A percentile compares a stretch with the other conserved stretches of the same genome.
Evolutionary conservation across 2,113 vertebrate genomes (phyloP).

Genomic region (Pygoscelis antarcticus): DNA sequence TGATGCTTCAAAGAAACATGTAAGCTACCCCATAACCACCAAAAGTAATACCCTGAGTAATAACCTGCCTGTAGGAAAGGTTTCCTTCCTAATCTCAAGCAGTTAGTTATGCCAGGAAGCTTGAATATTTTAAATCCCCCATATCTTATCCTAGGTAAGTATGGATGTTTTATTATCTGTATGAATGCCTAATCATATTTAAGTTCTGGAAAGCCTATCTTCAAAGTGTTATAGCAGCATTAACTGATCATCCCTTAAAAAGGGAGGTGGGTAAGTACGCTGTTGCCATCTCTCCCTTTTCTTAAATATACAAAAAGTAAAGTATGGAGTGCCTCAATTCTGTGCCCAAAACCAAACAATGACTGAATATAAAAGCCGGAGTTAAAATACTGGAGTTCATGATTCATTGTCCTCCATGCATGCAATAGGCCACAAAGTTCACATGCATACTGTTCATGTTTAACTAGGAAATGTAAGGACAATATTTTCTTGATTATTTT

Average conservation of each 20-base stretch:
- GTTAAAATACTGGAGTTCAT: neutral
- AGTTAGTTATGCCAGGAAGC: neutral
- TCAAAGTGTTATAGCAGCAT: neutral
- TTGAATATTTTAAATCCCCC: slow-evolving; percentile 15
- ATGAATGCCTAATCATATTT: slow-evolving; percentile 12
- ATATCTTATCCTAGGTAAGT: slow-evolving; percentile 32
- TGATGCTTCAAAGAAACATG: neutral
- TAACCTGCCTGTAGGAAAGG: neutral
- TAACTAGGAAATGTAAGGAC: neutral
- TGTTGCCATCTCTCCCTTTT: neutral
- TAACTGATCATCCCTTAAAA: slow-evolving; percentile 32
- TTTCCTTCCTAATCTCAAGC: neutral
- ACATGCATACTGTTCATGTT: neutral
- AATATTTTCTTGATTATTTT: neutral
- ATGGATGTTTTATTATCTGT: slow-evolving; percentile 37
- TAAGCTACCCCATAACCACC: neutral
- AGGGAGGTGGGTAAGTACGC: neutral
- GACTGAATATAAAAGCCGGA: neutral
- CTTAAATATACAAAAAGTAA: slow-evolving; percentile 22
- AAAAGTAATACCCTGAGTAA: neutral
- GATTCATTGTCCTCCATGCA: neutral
- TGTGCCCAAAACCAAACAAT: neutral
- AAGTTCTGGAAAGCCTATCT: slow-evolving; percentile 28
- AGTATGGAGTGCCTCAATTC: neutral
- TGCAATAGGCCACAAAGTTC: neutral